A percentile compares a stretch with the other conserved stretches of the same genome.
These are phyloP conservation scores for Tridacna gigas DNA, from an alignment of 2,888 invertebrate species.

Conservation along the genomic window DNA sequence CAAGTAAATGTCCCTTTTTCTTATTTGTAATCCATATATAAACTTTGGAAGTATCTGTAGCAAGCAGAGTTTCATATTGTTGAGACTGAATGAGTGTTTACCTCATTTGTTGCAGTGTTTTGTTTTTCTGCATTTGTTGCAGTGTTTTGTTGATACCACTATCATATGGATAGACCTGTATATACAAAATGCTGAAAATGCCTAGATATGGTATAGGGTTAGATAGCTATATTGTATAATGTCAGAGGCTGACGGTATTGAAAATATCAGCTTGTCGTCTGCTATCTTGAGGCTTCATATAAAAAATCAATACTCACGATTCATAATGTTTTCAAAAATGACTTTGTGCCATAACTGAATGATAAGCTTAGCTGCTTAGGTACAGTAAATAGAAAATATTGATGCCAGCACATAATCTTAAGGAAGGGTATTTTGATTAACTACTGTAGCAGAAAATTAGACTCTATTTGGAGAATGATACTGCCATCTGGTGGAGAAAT, in stretches of 20 bases:
- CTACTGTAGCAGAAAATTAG: conserved; percentile 13
- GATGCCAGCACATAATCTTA: conserved; percentile 8
- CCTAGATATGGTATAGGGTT: background rate
- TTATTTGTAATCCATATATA: too few species aligned
- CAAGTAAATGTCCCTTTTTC: too few species aligned
- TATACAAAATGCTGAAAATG: too few species aligned
- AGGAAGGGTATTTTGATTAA: conserved; percentile 5
- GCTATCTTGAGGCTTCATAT: background rate
- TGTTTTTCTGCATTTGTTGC: too few species aligned
- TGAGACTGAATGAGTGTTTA: too few species aligned
- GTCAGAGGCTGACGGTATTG: background rate
- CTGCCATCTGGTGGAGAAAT: conserved; percentile 3
- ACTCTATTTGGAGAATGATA: background rate
- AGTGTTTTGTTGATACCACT: too few species aligned
- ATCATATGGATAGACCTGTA: too few species aligned
- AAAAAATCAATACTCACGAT: background rate
- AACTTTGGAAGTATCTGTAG: too few species aligned
- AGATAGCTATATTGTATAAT: background rate
- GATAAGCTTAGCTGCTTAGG: background rate
- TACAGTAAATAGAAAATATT: conserved; percentile 26
- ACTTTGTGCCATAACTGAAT: conserved; percentile 6
- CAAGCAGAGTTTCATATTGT: too few species aligned
- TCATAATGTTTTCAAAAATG: background rate
- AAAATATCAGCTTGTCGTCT: background rate
- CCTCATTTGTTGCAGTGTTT: too few species aligned